Percentiles rank a stretch among this genome's conserved stretches.
These are phyloP conservation scores for Vireo griseus DNA, from an alignment of 2,797 vertebrate genomes.

Conservation along the genomic window DNA sequence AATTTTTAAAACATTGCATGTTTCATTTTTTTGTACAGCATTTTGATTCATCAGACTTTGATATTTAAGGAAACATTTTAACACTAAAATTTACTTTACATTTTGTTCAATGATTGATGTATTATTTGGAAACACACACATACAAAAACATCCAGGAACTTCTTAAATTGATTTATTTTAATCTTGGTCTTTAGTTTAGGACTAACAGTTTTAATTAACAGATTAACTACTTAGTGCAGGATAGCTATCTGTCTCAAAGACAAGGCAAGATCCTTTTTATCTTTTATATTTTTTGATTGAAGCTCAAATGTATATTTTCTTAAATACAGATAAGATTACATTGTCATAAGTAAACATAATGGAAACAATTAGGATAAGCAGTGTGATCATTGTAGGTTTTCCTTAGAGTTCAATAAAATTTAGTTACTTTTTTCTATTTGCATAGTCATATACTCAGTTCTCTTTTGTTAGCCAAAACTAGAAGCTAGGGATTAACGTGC, in stretches of 20 bases:
- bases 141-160: background rate
- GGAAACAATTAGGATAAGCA: background rate
- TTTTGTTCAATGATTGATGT: background rate
- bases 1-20: background rate
- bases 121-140: background rate
- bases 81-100: background rate
- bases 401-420: background rate
- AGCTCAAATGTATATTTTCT: background rate
- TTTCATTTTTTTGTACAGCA: background rate
- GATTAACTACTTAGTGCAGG: background rate
- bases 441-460: accelerated
- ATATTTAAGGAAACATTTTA: background rate
- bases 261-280: background rate
- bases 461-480: background rate
- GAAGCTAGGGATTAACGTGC: background rate
- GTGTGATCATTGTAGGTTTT: background rate
- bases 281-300: background rate
- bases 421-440: background rate
- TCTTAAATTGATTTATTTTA: background rate
- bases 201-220: background rate
- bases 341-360: background rate
- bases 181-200: background rate
- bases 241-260: background rate
- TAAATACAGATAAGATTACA: background rate
- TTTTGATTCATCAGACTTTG: background rate